phyloP scores from a whole-genome alignment of 2,888 invertebrate genomes.

The Ashinkailepas kermadecensis region DNA sequence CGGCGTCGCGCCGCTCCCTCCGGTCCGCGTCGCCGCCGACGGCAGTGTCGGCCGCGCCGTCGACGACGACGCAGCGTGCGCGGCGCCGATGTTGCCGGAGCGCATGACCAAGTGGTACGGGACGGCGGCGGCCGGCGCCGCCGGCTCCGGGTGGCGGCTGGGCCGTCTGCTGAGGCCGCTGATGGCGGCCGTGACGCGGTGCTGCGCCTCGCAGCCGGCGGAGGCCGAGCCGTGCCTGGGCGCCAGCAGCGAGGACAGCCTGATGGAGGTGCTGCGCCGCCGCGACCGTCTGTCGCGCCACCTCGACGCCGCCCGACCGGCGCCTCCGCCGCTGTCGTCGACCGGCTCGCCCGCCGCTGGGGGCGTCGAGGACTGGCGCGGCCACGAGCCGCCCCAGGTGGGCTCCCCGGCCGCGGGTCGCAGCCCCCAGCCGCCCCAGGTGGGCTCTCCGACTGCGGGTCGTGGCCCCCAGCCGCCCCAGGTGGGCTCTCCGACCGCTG shows the following conservation, averaged over 20 bases:
- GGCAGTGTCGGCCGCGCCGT: neutral
- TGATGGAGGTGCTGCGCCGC: neutral
- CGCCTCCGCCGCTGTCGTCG: neutral
- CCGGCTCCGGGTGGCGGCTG: neutral
- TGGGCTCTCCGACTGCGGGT: no score
- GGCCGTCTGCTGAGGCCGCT: neutral
- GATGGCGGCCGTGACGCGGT: neutral
- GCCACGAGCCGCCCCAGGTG: neutral
- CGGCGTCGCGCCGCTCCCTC: no score
- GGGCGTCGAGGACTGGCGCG: neutral
- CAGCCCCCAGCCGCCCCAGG: no score
- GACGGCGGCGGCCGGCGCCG: neutral
- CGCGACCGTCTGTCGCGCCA: neutral
- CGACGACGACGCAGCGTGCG: neutral
- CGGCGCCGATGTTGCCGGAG: neutral
- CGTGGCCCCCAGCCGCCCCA: no score
- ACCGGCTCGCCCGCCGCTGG: neutral
- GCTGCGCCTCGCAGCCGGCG: neutral
- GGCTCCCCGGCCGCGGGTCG: no score
- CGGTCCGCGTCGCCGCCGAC: neutral
- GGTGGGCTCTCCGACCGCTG: neutral
- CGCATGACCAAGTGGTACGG: constrained; percentile 1
- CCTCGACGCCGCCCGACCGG: no score
- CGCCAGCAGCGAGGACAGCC: neutral
- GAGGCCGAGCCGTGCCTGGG: constrained; percentile 1